Base-by-base conservation (phyloP, 1,140 invertebrate species). In the Brachionus rubens region DNA sequence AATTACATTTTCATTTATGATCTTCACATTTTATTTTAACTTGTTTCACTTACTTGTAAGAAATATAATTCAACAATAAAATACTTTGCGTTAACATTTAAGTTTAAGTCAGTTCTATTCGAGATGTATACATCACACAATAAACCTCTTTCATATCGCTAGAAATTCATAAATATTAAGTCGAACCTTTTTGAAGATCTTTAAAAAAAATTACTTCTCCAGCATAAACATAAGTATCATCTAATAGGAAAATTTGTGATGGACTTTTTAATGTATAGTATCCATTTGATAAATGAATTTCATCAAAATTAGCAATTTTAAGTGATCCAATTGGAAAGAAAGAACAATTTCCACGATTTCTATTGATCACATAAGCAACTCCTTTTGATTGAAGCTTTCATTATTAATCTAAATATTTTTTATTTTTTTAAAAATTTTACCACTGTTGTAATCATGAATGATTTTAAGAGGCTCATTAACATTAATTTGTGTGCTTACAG, bases 401-500 rank as follows among this genome's bases (percentile, higher is more conserved):
- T 10, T 14, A 30, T 16, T 24, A 46, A 70, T 30, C 10, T 46
- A 33, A 70, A 9, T 28, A 16, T 46, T 6, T 14, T 24, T 2
- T n/a, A 30, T n/a, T 28, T 46, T 50, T 47, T 24, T 28, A 12
- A 30, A 3, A 28, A 7, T 46, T 33, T 16, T 48, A 72, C 68
- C 68, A 33, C 68, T 72, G 30, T 72, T 72, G 16, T 40, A 72
- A 54, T 72, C 68, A 50, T 72, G 68, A 16, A 72, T 48, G 9
- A 72, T 21, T 72, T 72, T 72, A 14, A 72, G 19, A 9, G 59
- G 59, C 6, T 65, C 59, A 14, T 26, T 19, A 3, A 65, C 24
- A 43, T 30, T 4, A 43, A 12, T 19, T 43, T 41, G 16, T 24
- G 43, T 24, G 7, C 10, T 24, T 5, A 26, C 2, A 43, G n/a